phyloP scores from a whole-genome alignment of 2,888 invertebrate genomes.

The Macaria liturata region DNA sequence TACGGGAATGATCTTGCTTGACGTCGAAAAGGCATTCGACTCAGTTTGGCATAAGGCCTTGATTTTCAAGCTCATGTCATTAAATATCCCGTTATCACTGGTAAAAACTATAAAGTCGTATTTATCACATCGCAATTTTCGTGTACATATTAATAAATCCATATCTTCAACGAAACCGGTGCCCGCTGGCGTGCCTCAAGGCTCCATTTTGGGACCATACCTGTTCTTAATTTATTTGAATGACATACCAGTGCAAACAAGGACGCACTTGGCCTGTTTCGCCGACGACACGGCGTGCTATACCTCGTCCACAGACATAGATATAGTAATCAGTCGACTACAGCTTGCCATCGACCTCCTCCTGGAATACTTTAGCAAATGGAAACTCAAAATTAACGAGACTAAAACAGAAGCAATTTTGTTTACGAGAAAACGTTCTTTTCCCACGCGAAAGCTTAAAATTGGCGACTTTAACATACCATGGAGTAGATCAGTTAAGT shows the following conservation, averaged over 20 bases:
- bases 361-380: background rate
- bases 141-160: background rate
- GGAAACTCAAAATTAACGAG: too few species aligned
- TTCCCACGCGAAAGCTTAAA: background rate
- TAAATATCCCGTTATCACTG: too few species aligned
- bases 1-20: background rate
- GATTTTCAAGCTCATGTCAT: too few species aligned
- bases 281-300: slow-evolving; percentile 10
- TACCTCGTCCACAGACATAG: background rate
- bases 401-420: slow-evolving; percentile 8
- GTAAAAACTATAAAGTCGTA: too few species aligned
- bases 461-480: too few species aligned
- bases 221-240: background rate
- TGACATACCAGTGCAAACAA: slow-evolving; percentile 9
- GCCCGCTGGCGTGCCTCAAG: background rate
- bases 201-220: background rate
- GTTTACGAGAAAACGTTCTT: slow-evolving; percentile 6
- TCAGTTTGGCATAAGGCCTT: too few species aligned
- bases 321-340: background rate
- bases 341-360: background rate
- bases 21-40: too few species aligned
- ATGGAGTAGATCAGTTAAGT: too few species aligned
- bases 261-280: slow-evolving; percentile 6
- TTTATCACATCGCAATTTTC: background rate
- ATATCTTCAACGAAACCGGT: background rate